Base-by-base conservation (phyloP, 2,797 vertebrate genomes). In the Leucoraja ocellata region DNA sequence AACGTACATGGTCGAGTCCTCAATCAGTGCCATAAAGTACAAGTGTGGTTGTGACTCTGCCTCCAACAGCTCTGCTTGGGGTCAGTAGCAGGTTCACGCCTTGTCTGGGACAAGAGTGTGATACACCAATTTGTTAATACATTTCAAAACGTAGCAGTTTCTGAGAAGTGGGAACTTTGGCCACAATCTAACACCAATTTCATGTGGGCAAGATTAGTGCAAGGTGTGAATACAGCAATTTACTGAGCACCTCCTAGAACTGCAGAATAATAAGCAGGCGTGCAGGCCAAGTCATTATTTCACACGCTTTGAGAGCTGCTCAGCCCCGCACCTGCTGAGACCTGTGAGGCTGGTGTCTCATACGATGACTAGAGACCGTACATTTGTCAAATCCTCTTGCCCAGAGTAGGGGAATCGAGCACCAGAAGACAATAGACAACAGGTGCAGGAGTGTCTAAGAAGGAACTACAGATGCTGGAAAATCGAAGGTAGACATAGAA, bases 221-320 rank as follows among this genome's bases (percentile, higher is more conserved):
- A 78, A 78, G 16, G 77, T 78, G 77, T 78, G n/a, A 78, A 78
- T 13, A 78, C 77, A 36, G 77, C 77, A 78, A 78, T 78, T 78
- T 78, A 78, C 11, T 78, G 32, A 14, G 32, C n/a, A 32, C 11
- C 32, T 32, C 32, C 77, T 78, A 36, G 32, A 78, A 36, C 32
- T 36, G 36, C 77, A 36, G 36, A 36, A 78, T 78, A 36, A 36
- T 78, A 78, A 78, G n/a, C 32, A 36, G 77, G 77, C 77, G 16
- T 78, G 32, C 77, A 16, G 13, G 32, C 77, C 32, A 78, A 78
- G 36, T 78, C 36, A 78, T 36, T 9, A 36, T 36, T 32, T 36
- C 16, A 14, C 77, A 78, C 32, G 14, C n/a, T 78, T 36, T 78
- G 77, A 78, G 4, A 77, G 74, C 25, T 10, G 0, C 3, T 32